Base-by-base conservation (phyloP, 92 coral and sea anemone species). In the Zoanthus sansibaricus region DNA sequence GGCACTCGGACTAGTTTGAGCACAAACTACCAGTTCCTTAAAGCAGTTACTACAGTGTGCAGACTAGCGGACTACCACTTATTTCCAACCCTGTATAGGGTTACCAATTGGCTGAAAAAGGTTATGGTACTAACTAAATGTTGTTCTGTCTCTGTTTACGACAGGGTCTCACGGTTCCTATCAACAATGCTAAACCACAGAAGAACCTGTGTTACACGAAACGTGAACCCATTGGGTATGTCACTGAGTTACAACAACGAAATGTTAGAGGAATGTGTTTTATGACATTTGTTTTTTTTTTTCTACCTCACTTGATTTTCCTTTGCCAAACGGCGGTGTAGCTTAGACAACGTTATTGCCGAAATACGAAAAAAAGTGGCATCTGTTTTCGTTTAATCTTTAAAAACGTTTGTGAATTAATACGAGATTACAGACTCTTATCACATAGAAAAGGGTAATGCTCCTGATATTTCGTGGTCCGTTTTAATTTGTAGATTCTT, bases 151-250 rank as follows among this genome's bases (percentile, higher is more conserved):
- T 2, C 42, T 71, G 21, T 44, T 77, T 74, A 12, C 83, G 71
- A 18, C 69, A 97, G 99, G 99, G 99, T 14, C 83, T 93, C 31
- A 97, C 99, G 5, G 88, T 97, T 67, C 99, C 99, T 10, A 96
- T 97, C 15, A 97, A 95, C 69, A 93, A 97, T 90, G 98, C 98
- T 52, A 93, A 95, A 83, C 99, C 99, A 12, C 96, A 95, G 92
- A 93, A 91, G 87, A 97, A 97, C 75, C 87, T 97, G 52, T 92
- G 94, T 80, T 97, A 84, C 66, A 95, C 98, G 42, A 97, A 88
- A 83, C 88, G 96, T 44, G 98, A 95, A 75, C 99, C 99, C 5
- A 92, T 92, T 71, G 99, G 99, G 99, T 97, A 84, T 86, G 96
- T 82, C 42, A 76, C 1, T n/a, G 42, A 37, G 42, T 37, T 37